Base-by-base conservation (phyloP, 1,140 invertebrate species). In the Orius insidiosus region DNA sequence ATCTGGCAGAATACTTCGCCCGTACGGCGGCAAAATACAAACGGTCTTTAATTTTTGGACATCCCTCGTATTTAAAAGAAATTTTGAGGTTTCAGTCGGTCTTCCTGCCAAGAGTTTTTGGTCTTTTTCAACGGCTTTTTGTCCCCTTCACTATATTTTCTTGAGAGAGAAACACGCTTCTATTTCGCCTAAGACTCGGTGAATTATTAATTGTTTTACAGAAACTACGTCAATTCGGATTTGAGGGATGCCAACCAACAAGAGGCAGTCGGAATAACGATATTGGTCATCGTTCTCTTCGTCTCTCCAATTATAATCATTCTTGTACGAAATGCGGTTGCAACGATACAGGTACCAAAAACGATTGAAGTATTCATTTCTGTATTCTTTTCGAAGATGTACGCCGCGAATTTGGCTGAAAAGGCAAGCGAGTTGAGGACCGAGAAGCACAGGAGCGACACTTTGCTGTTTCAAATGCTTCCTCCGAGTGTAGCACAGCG, bases 301-400 rank as follows among this genome's bases (percentile, higher is more conserved):
- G 73, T 88, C 1, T 85, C 82, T 1, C 84, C 85, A 0, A 74
- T 86, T 40, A 88, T 87, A 44, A 86, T 88, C 24, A 73, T 81
- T 42, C 60, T 88, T 10, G 80, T 88, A 1, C 68, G 77, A 35
- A 86, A 84, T 59, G 83, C 83, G 13, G 83, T 85, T 5, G 78
- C 79, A 6, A 88, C 83, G 1, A 86, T 88, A 59, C 81, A 86
- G 70, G 81, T 83, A 58, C 55, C 14, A 15, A 40, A 39, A 39
- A 2, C 9, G 24, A 24, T n/a, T n/a, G n/a, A n/a, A n/a, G n/a
- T n/a, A n/a, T n/a, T n/a, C n/a, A n/a, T n/a, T n/a, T n/a, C n/a
- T n/a, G n/a, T n/a, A n/a, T n/a, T n/a, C n/a, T n/a, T 49, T 35
- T 40, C 51, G 50, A 59, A 87, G 80, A 69, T 85, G 38, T 87